Conservation (phyloP, 2,888 invertebrate species). For the Oligia fasciuncula region DNA sequence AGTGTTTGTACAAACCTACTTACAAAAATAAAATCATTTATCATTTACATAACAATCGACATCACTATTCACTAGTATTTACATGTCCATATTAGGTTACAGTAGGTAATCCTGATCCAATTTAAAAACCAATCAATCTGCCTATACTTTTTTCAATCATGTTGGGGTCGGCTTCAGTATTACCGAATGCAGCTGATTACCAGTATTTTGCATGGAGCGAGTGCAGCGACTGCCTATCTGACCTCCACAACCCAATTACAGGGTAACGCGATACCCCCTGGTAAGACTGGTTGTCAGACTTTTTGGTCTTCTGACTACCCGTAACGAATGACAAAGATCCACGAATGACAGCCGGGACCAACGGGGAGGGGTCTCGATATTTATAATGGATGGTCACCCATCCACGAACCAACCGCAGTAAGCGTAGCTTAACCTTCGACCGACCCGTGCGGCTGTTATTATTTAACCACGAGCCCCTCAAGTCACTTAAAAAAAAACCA, state of each 20-base stretch:
- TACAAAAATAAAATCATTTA: too few species aligned
- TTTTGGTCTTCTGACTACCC: not conserved
- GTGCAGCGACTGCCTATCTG: not conserved
- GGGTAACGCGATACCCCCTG: not conserved
- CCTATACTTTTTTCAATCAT: too few species aligned
- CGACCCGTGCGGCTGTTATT: not conserved
- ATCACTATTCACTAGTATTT: not conserved
- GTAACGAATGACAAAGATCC: not conserved
- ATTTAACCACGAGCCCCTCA: not conserved
- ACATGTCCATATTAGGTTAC: not conserved
- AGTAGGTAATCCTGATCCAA: not conserved
- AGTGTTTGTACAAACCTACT: too few species aligned
- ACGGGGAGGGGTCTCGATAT: not conserved
- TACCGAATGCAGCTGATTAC: not conserved
- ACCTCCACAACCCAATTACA: not conserved
- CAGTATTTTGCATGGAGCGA: not conserved
- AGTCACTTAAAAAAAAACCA: too few species aligned
- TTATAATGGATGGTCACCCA: not conserved
- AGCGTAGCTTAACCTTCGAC: not conserved
- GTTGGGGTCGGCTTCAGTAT: not conserved
- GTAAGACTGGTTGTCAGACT: not conserved
- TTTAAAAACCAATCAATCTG: not conserved
- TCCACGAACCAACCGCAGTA: not conserved
- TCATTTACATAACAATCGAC: not conserved
- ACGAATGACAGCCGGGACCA: not conserved